Evolutionary conservation across 2,113 vertebrate genomes (phyloP).

Genomic region (Macaca mulatta): DNA sequence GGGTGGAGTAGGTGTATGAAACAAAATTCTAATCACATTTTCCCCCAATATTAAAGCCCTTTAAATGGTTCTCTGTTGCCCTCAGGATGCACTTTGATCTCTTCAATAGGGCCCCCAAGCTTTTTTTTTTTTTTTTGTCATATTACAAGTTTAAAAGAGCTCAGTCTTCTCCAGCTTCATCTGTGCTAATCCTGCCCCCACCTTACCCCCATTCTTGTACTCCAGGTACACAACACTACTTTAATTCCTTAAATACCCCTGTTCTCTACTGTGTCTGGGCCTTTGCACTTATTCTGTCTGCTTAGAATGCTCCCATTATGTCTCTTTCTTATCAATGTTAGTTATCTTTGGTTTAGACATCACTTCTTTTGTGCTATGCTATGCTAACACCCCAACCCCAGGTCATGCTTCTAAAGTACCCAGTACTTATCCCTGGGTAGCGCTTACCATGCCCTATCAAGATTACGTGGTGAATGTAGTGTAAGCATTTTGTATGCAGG

Average conservation of each 20-base stretch:
- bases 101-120: not conserved
- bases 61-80: not conserved
- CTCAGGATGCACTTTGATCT: not conserved
- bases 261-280: not conserved
- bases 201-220: not conserved
- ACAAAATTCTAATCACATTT: not conserved
- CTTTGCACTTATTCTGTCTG: not conserved
- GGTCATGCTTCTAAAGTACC: not conserved
- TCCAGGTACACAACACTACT: not conserved
- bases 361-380: not conserved
- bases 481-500: not conserved
- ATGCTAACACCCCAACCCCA: not conserved
- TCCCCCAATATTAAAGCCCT: not conserved
- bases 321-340: not conserved
- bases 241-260: not conserved
- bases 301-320: not conserved
- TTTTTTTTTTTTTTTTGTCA: not conserved
- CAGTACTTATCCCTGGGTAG: not conserved
- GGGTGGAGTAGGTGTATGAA: not conserved
- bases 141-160: not conserved
- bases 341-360: not conserved
- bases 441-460: not conserved
- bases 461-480: not conserved
- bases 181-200: not conserved
- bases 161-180: not conserved